Percentiles rank a stretch among this genome's conserved stretches.
Evolutionary conservation across 1,140 invertebrate genomes (phyloP).

Genomic region (Hyposmocoma kahamanoa): DNA sequence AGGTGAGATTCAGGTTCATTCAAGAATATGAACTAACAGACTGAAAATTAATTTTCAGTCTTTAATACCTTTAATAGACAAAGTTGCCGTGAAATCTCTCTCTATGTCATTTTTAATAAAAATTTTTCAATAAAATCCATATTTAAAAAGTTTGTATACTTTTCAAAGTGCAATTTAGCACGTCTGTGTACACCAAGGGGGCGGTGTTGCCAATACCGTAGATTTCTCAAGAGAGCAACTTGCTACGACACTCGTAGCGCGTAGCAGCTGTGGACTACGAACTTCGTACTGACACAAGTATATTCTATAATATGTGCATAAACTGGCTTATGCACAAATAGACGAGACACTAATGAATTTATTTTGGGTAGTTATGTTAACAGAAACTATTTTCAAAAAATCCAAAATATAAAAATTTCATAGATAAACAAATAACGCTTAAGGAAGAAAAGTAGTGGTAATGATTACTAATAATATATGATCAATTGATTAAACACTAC

Average conservation of each 20-base stretch:
- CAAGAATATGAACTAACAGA: not conserved
- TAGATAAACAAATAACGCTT: too few species aligned
- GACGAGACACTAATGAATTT: too few species aligned
- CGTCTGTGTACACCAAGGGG: conserved; percentile 7
- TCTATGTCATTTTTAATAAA: not conserved
- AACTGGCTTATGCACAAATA: too few species aligned
- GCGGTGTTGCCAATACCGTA: conserved; percentile 12
- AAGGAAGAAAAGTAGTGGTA: too few species aligned
- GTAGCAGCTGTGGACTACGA: not conserved
- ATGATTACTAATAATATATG: too few species aligned
- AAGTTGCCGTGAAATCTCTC: not conserved
- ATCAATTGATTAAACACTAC: too few species aligned
- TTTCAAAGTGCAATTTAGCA: not conserved
- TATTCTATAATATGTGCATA: too few species aligned
- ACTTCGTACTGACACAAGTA: too few species aligned
- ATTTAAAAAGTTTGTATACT: not conserved
- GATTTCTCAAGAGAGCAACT: conserved; percentile 18
- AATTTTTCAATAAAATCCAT: not conserved
- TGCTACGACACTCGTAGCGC: not conserved
- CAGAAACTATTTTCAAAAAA: too few species aligned
- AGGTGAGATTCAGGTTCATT: too few species aligned
- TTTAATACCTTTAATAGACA: not conserved
- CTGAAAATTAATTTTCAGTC: not conserved
- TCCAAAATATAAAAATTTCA: too few species aligned
- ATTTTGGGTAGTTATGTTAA: too few species aligned